A percentile compares a stretch with the other conserved stretches of the same genome.
Evolutionary conservation across 2,888 invertebrate species (phyloP).

Genomic region (Xanthorhoe spadicearia): DNA sequence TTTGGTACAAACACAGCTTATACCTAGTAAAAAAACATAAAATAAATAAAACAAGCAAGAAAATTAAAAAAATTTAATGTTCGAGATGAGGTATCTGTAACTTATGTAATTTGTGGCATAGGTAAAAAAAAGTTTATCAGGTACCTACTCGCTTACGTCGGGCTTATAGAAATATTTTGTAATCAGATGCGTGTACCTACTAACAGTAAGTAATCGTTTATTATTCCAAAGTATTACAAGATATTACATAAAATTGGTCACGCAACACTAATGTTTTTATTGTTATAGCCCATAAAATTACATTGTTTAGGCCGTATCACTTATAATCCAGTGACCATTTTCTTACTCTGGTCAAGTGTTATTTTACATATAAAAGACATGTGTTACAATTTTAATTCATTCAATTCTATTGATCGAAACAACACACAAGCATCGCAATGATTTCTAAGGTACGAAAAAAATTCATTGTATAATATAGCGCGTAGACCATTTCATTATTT

Average conservation of each 20-base stretch:
- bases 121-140: too few relatives aligned
- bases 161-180: too few relatives aligned
- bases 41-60: too few relatives aligned
- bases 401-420: background rate
- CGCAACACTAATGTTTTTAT: background rate
- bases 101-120: too few relatives aligned
- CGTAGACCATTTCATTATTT: too few relatives aligned
- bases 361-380: constrained; percentile 3
- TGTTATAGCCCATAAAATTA: constrained; percentile 1
- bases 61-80: too few relatives aligned
- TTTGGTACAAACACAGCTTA: too few relatives aligned
- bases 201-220: background rate
- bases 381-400: background rate
- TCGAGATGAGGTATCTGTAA: too few relatives aligned
- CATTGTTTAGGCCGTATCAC: background rate
- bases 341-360: background rate
- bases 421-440: background rate
- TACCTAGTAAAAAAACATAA: too few relatives aligned
- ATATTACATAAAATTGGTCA: background rate
- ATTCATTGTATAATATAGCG: background rate
- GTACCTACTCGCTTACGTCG: too few relatives aligned
- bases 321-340: background rate
- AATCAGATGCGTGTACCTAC: background rate
- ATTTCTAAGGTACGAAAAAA: background rate
- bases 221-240: background rate